phyloP scores from a whole-genome alignment of 2,113 vertebrate genomes.

The Ceyx margarethae region DNA sequence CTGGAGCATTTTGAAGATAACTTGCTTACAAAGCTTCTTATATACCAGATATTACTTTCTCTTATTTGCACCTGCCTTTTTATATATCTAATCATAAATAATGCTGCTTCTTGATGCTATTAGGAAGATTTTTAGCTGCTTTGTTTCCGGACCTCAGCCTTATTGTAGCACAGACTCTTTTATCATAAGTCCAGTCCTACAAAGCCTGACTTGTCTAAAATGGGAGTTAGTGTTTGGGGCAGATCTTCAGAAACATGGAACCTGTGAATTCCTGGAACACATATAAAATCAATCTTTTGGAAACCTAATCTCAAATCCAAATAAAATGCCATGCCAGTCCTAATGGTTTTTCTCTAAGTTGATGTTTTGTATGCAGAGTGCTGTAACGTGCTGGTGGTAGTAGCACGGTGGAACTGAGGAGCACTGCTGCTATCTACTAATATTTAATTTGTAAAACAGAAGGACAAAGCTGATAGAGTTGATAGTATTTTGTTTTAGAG shows the following conservation, averaged over 20 bases:
- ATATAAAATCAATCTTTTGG: background rate
- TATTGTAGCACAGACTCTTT: background rate
- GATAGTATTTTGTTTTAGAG: background rate
- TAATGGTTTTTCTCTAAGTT: background rate
- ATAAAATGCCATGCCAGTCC: background rate
- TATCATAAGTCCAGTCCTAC: background rate
- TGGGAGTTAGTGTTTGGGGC: background rate
- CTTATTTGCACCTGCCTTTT: slow-evolving; percentile 37
- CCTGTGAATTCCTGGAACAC: background rate
- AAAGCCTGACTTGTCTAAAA: background rate
- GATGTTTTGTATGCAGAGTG: background rate
- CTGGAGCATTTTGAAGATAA: slow-evolving; percentile 34
- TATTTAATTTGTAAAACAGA: background rate
- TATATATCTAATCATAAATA: slow-evolving; percentile 63
- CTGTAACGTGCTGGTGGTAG: background rate
- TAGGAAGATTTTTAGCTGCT: background rate
- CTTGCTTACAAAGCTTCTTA: slow-evolving; percentile 38
- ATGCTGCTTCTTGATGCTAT: slow-evolving; percentile 17
- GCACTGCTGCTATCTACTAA: background rate
- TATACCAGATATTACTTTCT: slow-evolving; percentile 40
- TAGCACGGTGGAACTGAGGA: background rate
- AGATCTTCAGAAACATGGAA: background rate
- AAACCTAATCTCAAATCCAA: background rate
- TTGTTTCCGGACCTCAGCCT: background rate
- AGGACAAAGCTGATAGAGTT: background rate